These are phyloP conservation scores for Apamea epomidion DNA, from an alignment of 2,888 invertebrate species.

Conservation along the genomic window DNA sequence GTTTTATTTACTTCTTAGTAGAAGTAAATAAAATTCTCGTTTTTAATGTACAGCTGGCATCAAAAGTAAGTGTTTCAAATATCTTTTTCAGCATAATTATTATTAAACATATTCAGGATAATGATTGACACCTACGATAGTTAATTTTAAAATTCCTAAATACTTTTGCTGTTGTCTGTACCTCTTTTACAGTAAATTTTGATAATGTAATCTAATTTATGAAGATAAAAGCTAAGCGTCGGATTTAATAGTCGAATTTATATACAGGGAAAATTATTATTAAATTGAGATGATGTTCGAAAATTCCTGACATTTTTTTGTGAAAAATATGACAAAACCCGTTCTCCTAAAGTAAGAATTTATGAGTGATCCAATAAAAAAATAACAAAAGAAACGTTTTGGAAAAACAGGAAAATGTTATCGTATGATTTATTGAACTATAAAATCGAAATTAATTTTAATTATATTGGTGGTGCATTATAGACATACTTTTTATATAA, in stretches of 20 bases:
- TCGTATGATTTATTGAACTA: neutral
- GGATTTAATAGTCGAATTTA: neutral
- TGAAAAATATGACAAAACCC: neutral
- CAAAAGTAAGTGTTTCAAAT: constrained; percentile 15
- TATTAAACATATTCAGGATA: neutral
- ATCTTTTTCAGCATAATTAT: neutral
- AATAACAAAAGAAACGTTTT: neutral
- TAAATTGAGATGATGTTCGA: neutral
- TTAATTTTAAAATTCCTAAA: neutral
- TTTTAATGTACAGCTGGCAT: constrained; percentile 14
- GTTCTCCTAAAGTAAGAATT: neutral
- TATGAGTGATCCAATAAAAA: neutral
- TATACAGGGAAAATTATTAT: neutral
- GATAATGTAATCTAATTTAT: neutral
- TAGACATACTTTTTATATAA: neutral
- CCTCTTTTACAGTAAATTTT: neutral
- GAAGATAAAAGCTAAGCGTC: neutral
- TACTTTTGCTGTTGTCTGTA: neutral
- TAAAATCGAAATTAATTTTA: neutral
- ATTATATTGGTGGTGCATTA: neutral
- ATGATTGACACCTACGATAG: neutral
- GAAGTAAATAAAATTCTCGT: constrained; percentile 25
- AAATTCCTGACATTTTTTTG: neutral
- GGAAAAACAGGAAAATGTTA: neutral
- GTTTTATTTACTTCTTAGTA: too few relatives aligned